phyloP scores from a whole-genome alignment of 1,140 invertebrate species.

The Ptiloglossa arizonensis region DNA sequence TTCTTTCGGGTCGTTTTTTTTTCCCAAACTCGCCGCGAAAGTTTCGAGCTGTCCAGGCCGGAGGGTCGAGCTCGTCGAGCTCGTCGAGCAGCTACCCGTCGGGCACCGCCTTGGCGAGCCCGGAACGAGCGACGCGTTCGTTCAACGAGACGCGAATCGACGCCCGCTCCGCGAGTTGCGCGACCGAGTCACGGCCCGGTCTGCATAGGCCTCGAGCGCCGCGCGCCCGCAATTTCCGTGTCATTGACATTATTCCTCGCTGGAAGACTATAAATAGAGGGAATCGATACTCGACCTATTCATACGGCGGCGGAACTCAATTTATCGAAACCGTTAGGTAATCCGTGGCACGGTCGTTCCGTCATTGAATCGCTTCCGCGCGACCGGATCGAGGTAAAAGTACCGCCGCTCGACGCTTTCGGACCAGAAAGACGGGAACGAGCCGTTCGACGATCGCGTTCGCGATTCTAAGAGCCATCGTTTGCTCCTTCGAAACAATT shows the following conservation, averaged over 20 bases:
- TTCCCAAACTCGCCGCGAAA: slow-evolving; percentile 1
- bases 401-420: too few species aligned
- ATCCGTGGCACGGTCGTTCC: background rate
- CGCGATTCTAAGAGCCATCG: too few species aligned
- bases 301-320: slow-evolving; percentile 13
- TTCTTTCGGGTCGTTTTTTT: too few species aligned
- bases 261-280: slow-evolving; percentile 38
- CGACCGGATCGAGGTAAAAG: too few species aligned
- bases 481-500: too few species aligned
- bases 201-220: background rate
- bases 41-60: background rate
- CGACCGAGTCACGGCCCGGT: slow-evolving; percentile 25
- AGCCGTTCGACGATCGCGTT: too few species aligned
- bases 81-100: background rate
- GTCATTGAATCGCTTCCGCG: background rate
- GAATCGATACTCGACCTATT: slow-evolving; percentile 43
- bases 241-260: slow-evolving; percentile 46
- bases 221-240: slow-evolving; percentile 40
- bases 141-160: slow-evolving; percentile 15
- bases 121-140: background rate
- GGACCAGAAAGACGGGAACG: too few species aligned
- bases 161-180: background rate
- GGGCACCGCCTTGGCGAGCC: background rate
- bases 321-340: slow-evolving; percentile 47
- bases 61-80: too few species aligned